phyloP scores from a whole-genome alignment of 23 tunicate genomes.

The Trididemnum clinides region DNA sequence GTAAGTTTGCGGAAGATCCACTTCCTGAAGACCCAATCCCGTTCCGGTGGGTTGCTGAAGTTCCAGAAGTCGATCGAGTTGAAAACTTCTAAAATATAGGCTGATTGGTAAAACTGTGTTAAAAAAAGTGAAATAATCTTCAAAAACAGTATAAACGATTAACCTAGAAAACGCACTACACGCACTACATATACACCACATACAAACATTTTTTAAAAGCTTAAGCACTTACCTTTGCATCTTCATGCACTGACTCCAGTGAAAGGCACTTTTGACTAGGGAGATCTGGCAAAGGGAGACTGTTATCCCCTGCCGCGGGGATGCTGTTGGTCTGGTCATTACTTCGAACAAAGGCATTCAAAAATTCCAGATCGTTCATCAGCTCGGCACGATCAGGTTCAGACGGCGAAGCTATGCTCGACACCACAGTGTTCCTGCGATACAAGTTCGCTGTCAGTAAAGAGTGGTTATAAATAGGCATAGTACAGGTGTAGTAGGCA shows the following conservation, averaged over 20 bases:
- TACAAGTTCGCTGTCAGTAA: too few relatives aligned
- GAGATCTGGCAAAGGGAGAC: slow-evolving; percentile 1
- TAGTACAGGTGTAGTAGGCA: too few relatives aligned
- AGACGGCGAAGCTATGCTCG: slow-evolving; percentile 54
- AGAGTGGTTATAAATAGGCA: too few relatives aligned
- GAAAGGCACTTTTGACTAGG: slow-evolving; percentile 72
- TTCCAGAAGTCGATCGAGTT: slow-evolving; percentile 32
- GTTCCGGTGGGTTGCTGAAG: slow-evolving; percentile 28
- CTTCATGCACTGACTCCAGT: slow-evolving; percentile 74
- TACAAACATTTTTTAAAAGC: too few relatives aligned
- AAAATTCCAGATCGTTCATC: slow-evolving; percentile 44
- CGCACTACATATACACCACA: too few relatives aligned
- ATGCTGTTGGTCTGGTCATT: slow-evolving; percentile 5
- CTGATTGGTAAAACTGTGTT: too few relatives aligned
- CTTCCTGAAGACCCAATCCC: slow-evolving; percentile 36
- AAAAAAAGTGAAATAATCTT: too few relatives aligned
- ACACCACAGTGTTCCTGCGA: slow-evolving; percentile 47
- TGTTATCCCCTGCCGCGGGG: background rate
- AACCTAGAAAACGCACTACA: too few relatives aligned
- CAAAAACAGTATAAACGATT: too few relatives aligned
- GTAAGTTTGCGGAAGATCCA: slow-evolving; percentile 37
- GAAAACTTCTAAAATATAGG: slow-evolving; percentile 57
- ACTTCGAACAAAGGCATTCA: slow-evolving; percentile 42
- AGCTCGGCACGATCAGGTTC: slow-evolving; percentile 47
- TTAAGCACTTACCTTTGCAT: slow-evolving; percentile 4